A percentile compares a stretch with the other conserved stretches of the same genome.
Conservation (phyloP, 2,797 vertebrate genomes). For the Pangasius sanitwongsei region DNA sequence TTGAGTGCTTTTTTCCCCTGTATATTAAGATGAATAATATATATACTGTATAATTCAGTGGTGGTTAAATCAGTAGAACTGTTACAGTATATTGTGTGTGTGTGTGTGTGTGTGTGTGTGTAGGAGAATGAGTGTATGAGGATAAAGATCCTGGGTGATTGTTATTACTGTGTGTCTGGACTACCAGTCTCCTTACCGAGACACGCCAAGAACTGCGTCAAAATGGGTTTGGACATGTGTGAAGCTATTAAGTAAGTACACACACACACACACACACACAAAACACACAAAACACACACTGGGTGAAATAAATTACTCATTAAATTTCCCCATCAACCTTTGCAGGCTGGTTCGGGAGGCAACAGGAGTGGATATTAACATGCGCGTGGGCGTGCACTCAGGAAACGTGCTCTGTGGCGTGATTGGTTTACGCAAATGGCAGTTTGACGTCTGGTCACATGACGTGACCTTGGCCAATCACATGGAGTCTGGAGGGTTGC, state of each 20-base stretch:
- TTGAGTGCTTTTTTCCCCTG: background rate
- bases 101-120: conserved; percentile 27
- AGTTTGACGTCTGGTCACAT: conserved; percentile 98
- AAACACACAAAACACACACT: background rate
- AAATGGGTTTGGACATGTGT: conserved; percentile 99
- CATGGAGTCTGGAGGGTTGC: conserved; percentile 95
- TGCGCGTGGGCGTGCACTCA: conserved; percentile 96
- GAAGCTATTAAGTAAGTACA: conserved; percentile 97
- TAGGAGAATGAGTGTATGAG: conserved; percentile 99
- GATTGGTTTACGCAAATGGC: conserved; percentile 98
- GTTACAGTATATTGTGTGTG: conserved; percentile 1
- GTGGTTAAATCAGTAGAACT: background rate
- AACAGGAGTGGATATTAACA: conserved; percentile 95
- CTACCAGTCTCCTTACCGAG: conserved; percentile 93
- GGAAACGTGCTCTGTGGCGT: conserved; percentile 96
- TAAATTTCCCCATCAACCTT: conserved; percentile 7
- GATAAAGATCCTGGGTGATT: conserved; percentile 98
- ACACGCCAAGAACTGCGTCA: conserved; percentile 97
- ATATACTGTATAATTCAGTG: background rate
- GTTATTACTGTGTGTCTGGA: conserved; percentile 98
- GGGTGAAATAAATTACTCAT: background rate
- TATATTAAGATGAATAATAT: background rate
- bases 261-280: background rate
- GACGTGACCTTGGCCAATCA: conserved; percentile 96
- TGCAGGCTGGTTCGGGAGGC: conserved; percentile 91